phyloP scores from a whole-genome alignment of 2,113 vertebrate species.

The Lepus timidus region DNA sequence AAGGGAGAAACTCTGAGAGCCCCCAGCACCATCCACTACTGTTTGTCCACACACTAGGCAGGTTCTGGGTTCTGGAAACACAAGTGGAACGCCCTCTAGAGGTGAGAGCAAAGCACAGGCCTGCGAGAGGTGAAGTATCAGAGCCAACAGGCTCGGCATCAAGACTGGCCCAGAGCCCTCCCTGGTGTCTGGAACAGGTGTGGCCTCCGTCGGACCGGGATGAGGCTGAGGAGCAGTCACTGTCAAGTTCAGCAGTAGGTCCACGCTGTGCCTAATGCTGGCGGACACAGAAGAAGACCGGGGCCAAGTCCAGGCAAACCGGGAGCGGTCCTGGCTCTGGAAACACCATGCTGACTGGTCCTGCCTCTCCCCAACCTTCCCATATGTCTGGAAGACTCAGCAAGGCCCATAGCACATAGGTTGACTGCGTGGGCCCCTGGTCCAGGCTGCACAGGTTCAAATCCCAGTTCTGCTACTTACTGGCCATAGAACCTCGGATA shows the following conservation, averaged over 20 bases:
- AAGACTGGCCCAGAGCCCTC: not conserved
- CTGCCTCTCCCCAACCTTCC: accelerated
- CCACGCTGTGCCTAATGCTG: not conserved
- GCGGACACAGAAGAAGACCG: not conserved
- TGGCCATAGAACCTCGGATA: not conserved
- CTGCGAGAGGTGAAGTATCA: not conserved
- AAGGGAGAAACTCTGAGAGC: not conserved
- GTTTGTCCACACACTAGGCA: not conserved
- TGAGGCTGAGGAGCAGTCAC: not conserved
- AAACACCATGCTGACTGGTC: not conserved
- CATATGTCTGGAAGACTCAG: not conserved
- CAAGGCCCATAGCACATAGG: not conserved
- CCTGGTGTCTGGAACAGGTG: not conserved
- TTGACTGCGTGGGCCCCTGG: not conserved
- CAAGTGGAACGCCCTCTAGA: not conserved
- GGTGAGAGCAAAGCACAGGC: not conserved
- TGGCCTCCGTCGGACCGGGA: not conserved
- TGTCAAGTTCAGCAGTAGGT: too few species aligned
- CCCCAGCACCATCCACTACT: not conserved
- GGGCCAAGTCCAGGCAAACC: not conserved
- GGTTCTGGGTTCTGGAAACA: not conserved
- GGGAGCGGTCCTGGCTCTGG: not conserved
- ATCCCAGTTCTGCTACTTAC: not conserved
- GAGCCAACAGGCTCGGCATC: not conserved
- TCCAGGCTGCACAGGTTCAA: not conserved